Conservation (phyloP, 2,113 vertebrate genomes). For the Hystrix cristata region DNA sequence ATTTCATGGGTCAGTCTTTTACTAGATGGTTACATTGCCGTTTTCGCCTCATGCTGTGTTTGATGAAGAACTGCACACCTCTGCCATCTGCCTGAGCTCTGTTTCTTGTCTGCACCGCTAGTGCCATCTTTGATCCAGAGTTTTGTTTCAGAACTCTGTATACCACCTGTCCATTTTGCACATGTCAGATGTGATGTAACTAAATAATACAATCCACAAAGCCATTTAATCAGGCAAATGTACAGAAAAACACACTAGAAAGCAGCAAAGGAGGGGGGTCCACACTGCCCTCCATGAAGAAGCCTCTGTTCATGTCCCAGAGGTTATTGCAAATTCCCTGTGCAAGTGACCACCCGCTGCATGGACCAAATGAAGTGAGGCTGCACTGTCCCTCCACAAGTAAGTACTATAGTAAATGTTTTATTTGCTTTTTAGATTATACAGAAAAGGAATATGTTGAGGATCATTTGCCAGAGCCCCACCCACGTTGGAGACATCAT, state of each 20-base stretch:
- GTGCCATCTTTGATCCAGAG: not conserved
- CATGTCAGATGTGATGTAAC: not conserved
- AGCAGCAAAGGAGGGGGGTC: not conserved
- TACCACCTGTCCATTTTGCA: not conserved
- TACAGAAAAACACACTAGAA: conserved; percentile 21
- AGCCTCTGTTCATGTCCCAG: not conserved
- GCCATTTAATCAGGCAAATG: not conserved
- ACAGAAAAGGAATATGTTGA: not conserved
- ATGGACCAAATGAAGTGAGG: not conserved
- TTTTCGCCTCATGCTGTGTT: not conserved
- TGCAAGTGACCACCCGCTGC: rapidly evolving
- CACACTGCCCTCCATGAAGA: too few species aligned
- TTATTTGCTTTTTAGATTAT: not conserved
- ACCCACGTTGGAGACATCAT: not conserved
- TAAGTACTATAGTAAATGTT: not conserved
- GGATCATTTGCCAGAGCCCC: not conserved
- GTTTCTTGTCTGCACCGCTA: not conserved
- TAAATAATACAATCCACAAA: not conserved
- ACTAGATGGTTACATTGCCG: not conserved
- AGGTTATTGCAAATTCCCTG: not conserved
- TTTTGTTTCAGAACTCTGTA: not conserved
- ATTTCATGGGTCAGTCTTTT: not conserved
- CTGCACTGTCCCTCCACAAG: not conserved
- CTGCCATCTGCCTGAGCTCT: not conserved
- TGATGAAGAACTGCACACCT: not conserved